phyloP scores from a whole-genome alignment of 2,113 vertebrate genomes.

The Microtus ochrogaster region DNA sequence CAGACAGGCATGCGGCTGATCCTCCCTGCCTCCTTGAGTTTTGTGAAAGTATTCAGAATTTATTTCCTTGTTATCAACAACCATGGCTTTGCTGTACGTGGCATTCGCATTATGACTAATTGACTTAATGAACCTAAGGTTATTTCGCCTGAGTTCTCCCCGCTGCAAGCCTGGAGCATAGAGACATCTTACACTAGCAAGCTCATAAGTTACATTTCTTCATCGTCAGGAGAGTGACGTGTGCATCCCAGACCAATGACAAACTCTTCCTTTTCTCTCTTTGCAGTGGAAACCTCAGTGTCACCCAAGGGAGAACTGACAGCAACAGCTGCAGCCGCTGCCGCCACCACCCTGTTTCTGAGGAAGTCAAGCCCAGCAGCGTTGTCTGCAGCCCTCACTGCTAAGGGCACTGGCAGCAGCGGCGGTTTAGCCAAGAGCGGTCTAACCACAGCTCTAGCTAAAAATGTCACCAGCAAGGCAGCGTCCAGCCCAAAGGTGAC shows the following conservation, averaged over 20 bases:
- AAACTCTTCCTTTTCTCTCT: constrained; percentile 85
- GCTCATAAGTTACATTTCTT: constrained; percentile 78
- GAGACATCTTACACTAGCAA: constrained; percentile 79
- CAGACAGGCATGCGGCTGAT: neutral
- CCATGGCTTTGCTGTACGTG: constrained; percentile 56
- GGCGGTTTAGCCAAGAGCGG: constrained; percentile 84
- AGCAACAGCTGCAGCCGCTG: constrained; percentile 81
- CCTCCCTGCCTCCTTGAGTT: constrained; percentile 64
- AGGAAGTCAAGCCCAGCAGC: constrained; percentile 85
- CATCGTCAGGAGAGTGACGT: constrained; percentile 78
- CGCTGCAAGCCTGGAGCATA: constrained; percentile 75
- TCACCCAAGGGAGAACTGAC: constrained; percentile 84
- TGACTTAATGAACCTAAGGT: constrained; percentile 41
- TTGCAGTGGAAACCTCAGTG: constrained; percentile 85
- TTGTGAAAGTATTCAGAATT: constrained; percentile 47
- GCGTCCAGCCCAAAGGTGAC: constrained; percentile 81
- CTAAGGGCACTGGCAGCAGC: constrained; percentile 86
- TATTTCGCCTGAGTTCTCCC: constrained; percentile 58
- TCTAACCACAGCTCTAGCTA: constrained; percentile 75
- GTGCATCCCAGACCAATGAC: constrained; percentile 76
- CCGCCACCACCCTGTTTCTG: constrained; percentile 73
- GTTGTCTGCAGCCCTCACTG: constrained; percentile 86
- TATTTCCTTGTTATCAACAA: constrained; percentile 56
- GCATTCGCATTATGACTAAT: constrained; percentile 61
- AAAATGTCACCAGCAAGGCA: constrained; percentile 82